A percentile compares a stretch with the other conserved stretches of the same genome.
Conservation (phyloP, 1,140 invertebrate species). For the Apocrypta bakeri region DNA sequence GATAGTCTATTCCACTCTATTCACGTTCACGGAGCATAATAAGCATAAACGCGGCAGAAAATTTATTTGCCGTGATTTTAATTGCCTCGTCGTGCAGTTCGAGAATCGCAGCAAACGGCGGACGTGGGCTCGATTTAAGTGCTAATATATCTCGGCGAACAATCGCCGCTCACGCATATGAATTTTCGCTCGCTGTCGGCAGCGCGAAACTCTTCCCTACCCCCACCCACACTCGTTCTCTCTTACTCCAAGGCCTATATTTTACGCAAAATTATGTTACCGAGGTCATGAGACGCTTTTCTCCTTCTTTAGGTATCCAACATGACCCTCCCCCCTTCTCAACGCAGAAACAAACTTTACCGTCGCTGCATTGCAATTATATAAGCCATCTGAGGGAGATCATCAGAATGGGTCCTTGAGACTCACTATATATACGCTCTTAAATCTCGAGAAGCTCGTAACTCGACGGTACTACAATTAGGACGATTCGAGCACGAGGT, state of each 20-base stretch:
- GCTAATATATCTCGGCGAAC: conserved; percentile 21
- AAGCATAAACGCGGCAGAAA: background rate
- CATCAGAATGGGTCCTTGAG: background rate
- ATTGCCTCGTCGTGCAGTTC: background rate
- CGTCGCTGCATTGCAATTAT: background rate
- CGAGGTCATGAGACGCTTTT: background rate
- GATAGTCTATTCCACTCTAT: background rate
- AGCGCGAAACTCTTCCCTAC: background rate
- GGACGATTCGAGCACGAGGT: background rate
- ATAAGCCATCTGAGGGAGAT: background rate
- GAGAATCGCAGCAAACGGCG: background rate
- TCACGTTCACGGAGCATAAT: background rate
- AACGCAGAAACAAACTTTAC: background rate
- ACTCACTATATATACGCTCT: background rate
- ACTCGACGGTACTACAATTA: conserved; percentile 25
- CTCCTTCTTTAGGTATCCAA: background rate
- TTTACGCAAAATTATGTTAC: conserved; percentile 2
- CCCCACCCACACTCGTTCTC: background rate
- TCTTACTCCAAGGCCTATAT: background rate
- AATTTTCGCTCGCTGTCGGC: background rate
- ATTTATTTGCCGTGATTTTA: background rate
- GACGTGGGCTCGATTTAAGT: conserved; percentile 9
- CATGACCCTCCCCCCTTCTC: background rate
- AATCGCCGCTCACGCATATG: background rate
- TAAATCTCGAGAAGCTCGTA: conserved; percentile 12